Percentiles rank a stretch among this genome's conserved stretches.
Conservation (phyloP, 1,140 invertebrate species). For the Apis laboriosa region DNA sequence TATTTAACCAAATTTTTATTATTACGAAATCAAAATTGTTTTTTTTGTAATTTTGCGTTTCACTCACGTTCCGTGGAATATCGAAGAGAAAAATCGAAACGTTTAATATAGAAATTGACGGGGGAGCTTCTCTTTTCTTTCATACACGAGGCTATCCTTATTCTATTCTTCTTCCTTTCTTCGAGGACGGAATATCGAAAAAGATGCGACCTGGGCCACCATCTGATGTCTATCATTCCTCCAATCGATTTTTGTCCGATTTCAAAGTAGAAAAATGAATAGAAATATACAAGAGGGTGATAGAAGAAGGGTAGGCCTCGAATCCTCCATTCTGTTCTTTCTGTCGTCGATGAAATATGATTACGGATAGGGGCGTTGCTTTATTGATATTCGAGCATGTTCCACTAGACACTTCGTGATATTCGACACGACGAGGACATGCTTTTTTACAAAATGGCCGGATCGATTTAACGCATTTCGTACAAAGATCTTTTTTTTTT, state of each 20-base stretch:
- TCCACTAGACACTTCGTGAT: not conserved
- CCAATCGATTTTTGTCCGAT: constrained; percentile 16
- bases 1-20: no score
- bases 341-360: constrained; percentile 39
- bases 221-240: constrained; percentile 21
- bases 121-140: no score
- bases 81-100: constrained; percentile 24
- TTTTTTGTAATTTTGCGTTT: not conserved
- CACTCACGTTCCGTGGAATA: not conserved
- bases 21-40: no score
- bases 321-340: not conserved
- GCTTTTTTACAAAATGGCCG: not conserved
- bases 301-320: not conserved
- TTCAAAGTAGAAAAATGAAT: constrained; percentile 35
- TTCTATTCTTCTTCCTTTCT: no score
- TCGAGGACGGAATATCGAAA: not conserved
- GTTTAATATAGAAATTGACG: constrained; percentile 9
- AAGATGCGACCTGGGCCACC: not conserved
- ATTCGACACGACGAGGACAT: not conserved
- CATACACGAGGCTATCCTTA: no score
- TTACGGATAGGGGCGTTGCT: constrained; percentile 6
- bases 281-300: not conserved
- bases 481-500: not conserved
- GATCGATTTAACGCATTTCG: constrained; percentile 16
- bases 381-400: constrained; percentile 47